Percentiles rank a stretch among this genome's conserved stretches.
Evolutionary conservation across 2,888 invertebrate species (phyloP).

Genomic region (Lamellibrachia columna): DNA sequence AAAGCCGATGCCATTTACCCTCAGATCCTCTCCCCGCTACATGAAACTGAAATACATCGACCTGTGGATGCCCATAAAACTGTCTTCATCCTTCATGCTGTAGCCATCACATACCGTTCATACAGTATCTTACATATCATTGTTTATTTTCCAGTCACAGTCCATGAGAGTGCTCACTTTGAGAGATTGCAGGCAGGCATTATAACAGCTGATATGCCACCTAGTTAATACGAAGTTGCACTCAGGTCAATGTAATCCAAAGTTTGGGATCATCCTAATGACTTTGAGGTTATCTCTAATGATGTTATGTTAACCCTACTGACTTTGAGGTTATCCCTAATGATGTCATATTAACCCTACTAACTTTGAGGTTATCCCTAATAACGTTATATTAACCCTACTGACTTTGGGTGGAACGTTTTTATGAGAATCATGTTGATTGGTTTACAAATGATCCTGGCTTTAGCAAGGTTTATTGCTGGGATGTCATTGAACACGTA

Average conservation of each 20-base stretch:
- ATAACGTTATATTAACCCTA: not conserved
- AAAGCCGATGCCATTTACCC: not conserved
- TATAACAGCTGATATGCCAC: not conserved
- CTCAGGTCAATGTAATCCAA: not conserved
- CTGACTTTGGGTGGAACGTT: not conserved
- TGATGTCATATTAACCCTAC: not conserved
- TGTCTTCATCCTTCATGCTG: too few relatives aligned
- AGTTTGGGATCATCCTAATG: not conserved
- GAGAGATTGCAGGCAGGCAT: too few relatives aligned
- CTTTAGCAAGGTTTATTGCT: not conserved
- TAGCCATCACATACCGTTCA: too few relatives aligned
- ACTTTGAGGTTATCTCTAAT: not conserved
- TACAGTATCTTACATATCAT: too few relatives aligned
- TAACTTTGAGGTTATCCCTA: not conserved
- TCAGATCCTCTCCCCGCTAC: not conserved
- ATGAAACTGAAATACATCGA: not conserved
- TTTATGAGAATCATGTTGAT: not conserved
- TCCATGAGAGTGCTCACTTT: too few relatives aligned
- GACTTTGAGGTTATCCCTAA: not conserved
- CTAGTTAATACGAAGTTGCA: not conserved
- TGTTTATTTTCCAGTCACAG: too few relatives aligned
- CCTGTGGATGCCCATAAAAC: not conserved
- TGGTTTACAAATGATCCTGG: not conserved
- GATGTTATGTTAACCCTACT: not conserved
- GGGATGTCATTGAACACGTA: conserved; percentile 8